Conservation (phyloP, 2,113 vertebrate species). For the Progne subis region DNA sequence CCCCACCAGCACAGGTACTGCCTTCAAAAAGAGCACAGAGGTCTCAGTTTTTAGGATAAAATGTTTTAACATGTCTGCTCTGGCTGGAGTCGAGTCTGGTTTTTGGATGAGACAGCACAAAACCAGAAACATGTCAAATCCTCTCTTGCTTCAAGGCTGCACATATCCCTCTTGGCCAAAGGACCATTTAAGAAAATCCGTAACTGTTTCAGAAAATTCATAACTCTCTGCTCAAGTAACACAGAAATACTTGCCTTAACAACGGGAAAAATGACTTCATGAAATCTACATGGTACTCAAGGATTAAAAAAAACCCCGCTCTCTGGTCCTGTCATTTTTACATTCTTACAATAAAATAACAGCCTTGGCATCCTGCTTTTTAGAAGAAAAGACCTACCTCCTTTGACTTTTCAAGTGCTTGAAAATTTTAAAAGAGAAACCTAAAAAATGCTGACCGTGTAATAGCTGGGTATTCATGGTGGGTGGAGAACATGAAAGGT, state of each 20-base stretch:
- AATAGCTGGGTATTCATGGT: constrained; percentile 76
- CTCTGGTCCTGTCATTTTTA: constrained; percentile 58
- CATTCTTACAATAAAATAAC: constrained; percentile 64
- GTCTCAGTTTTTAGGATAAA: not conserved
- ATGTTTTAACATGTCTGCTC: not conserved
- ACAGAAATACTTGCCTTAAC: constrained; percentile 15
- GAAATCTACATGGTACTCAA: constrained; percentile 14
- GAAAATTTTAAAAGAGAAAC: constrained; percentile 73
- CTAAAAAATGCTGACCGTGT: constrained; percentile 77
- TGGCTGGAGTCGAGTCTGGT: not conserved
- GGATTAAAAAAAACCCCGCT: constrained; percentile 34
- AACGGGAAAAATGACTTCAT: constrained; percentile 18
- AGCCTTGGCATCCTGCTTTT: constrained; percentile 54
- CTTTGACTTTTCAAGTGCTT: constrained; percentile 68
- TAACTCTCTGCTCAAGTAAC: not conserved
- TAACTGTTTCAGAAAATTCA: not conserved
- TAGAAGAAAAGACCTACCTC: constrained; percentile 66
- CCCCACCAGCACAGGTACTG: fast-evolving
- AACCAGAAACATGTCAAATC: not conserved
- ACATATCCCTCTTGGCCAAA: not conserved
- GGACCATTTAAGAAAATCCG: not conserved
- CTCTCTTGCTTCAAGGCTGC: not conserved
- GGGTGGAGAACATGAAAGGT: constrained; percentile 77
- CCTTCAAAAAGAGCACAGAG: not conserved
- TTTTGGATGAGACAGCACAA: not conserved